Percentiles rank a stretch among this genome's conserved stretches.
These are phyloP conservation scores for Drosophila ironensis DNA, from an alignment of 1,140 invertebrate species.

Conservation along the genomic window DNA sequence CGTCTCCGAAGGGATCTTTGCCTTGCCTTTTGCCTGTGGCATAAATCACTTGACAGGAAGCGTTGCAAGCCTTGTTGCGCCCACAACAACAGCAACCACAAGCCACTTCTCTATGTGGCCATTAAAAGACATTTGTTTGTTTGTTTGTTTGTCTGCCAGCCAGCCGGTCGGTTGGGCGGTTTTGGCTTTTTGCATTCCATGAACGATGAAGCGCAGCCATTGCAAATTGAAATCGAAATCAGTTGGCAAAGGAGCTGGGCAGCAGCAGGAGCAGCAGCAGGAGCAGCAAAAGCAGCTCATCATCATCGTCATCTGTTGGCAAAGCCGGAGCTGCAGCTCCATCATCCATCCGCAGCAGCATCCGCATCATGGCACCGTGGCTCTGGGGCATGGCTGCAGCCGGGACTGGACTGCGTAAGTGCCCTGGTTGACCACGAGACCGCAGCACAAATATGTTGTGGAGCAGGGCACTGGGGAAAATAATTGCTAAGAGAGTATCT, in stretches of 20 bases:
- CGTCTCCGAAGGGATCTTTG: constrained; percentile 16
- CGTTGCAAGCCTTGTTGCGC: constrained; percentile 77
- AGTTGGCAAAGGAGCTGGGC: constrained; percentile 47
- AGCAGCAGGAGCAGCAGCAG: background rate
- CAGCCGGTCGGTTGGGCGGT: constrained; percentile 8
- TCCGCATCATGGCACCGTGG: constrained; percentile 38
- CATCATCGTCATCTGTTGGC: constrained; percentile 41
- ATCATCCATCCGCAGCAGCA: constrained; percentile 19
- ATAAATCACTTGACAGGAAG: constrained; percentile 81
- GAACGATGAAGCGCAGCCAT: constrained; percentile 54
- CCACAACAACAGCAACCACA: constrained; percentile 59
- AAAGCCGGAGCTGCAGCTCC: constrained; percentile 14
- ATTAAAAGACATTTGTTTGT: constrained; percentile 78
- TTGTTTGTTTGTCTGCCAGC: constrained; percentile 39
- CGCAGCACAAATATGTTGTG: constrained; percentile 56
- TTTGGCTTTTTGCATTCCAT: constrained; percentile 60
- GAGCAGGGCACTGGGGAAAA: background rate
- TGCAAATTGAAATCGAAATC: constrained; percentile 80
- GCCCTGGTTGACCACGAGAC: constrained; percentile 66
- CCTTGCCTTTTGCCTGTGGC: constrained; percentile 65
- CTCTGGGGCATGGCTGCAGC: constrained; percentile 44
- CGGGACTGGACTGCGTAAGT: constrained; percentile 62
- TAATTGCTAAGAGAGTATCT: background rate
- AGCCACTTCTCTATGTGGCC: constrained; percentile 64
- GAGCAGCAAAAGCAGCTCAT: constrained; percentile 23